Evolutionary conservation across 2,797 vertebrate species (phyloP), one percentile per base, ranked within the genome.

Genomic region (Anomalospiza imberbis): DNA sequence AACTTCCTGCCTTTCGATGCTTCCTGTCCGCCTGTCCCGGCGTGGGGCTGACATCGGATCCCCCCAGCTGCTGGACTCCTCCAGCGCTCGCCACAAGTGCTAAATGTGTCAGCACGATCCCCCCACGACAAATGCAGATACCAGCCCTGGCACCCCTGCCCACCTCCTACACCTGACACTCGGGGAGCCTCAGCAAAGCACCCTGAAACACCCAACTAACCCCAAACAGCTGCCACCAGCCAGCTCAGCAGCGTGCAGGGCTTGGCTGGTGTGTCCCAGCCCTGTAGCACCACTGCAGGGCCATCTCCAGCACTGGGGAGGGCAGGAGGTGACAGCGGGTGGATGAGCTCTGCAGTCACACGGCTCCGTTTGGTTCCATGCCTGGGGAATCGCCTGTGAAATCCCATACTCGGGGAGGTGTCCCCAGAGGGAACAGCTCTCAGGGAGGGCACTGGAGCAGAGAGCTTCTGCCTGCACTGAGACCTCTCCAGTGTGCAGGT

Each of bases 1-100:
- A 74, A 57, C 61, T 89, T 90, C 83, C 87, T 93, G 81, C 82
- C 61, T 84, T 91, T 86, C 60, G 63, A 63, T 94, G 85, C 55
- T 84, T 44, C 4, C 7, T 31, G 48, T 45, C 91, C 29, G 17
- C 18, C 26, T 83, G 73, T 70, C 81, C 85, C 21, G 17, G 51
- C 18, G 7, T 22, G 31, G 62, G 78, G 42, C 47, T 22, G 96
- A 87, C 89, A 96, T 36, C 47, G 11, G 92, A 95, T 96, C 91
- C 26, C 45, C 50, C 79, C 79, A 82, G 88, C 84, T 96, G 89
- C 32, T 61, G 76, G 73, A 21, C 82, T 93, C 81, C 92, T 89
- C 91, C 91, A 48, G 75, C 61, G 50, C 61, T 0, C n/a, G 6
- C 85, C 85, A 21, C 95, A 42, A 84, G 58, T 34, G 92, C 92